These are phyloP conservation scores for Rhagonycha lutea DNA, from an alignment of 2,888 invertebrate species.

Conservation along the genomic window DNA sequence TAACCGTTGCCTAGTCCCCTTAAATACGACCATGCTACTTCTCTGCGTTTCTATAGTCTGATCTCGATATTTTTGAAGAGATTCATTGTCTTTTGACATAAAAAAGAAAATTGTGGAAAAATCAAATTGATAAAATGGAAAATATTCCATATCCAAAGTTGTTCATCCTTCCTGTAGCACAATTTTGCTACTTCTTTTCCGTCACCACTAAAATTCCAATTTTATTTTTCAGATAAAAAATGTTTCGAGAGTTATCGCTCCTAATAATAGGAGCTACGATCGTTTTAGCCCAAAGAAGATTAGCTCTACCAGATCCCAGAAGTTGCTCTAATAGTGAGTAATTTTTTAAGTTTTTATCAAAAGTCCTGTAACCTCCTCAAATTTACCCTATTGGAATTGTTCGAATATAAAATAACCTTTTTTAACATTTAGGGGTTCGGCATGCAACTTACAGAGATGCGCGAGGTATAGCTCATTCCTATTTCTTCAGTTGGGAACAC, in stretches of 20 bases:
- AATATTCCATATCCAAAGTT: too few species aligned
- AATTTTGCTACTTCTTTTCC: too few species aligned
- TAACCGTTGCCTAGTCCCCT: too few species aligned
- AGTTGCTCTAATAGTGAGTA: conserved; percentile 86
- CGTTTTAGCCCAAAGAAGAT: conserved; percentile 78
- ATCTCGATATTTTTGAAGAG: too few species aligned
- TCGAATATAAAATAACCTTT: background rate
- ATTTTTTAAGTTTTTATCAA: background rate
- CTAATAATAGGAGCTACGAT: conserved; percentile 68
- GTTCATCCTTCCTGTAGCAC: too few species aligned
- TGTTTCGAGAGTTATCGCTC: conserved; percentile 59
- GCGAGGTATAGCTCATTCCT: conserved; percentile 84
- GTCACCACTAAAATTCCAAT: background rate
- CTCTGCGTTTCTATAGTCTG: too few species aligned
- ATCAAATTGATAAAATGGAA: too few species aligned
- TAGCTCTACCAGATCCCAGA: conserved; percentile 85
- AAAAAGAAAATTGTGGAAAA: too few species aligned
- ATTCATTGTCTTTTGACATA: too few species aligned
- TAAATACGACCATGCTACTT: too few species aligned
- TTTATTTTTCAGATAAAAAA: conserved; percentile 39
- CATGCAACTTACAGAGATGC: conserved; percentile 88
- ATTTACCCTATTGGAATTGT: background rate
- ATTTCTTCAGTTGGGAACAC: conserved; percentile 94
- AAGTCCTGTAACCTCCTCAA: background rate
- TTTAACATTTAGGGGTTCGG: conserved; percentile 69